Evolutionary conservation across 2,888 invertebrate genomes (phyloP).

Genomic region (Imbricaverruca yamaguchii): DNA sequence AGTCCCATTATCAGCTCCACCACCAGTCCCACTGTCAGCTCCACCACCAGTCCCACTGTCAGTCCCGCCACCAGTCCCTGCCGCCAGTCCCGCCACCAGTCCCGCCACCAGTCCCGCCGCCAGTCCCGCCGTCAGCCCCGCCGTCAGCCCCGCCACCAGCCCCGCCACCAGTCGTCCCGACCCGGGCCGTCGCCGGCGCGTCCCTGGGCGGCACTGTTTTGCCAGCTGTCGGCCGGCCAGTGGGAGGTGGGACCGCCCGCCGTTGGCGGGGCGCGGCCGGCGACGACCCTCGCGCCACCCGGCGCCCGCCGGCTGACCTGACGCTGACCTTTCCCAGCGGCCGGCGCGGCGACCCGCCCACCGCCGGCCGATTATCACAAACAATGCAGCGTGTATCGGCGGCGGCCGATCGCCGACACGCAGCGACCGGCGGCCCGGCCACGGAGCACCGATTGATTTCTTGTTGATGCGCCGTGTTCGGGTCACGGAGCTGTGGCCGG

Average conservation of each 20-base stretch:
- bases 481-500: background rate
- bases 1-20: too few species aligned
- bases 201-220: background rate
- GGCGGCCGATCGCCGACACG: background rate
- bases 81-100: too few species aligned
- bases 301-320: background rate
- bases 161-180: background rate
- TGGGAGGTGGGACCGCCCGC: background rate
- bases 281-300: background rate
- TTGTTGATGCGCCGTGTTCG: background rate
- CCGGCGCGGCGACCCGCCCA: background rate
- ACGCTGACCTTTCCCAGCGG: conserved; percentile 8
- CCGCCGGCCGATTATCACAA: conserved; percentile 2
- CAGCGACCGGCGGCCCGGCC: background rate
- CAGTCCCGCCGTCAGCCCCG: too few species aligned
- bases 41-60: too few species aligned
- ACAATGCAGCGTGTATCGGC: conserved; percentile 11
- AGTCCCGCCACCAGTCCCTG: too few species aligned
- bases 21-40: too few species aligned
- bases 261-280: background rate
- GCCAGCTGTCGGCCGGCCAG: background rate
- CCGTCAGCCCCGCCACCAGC: too few species aligned
- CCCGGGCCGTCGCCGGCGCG: background rate
- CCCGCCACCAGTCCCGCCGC: too few species aligned
- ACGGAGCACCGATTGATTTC: background rate